Base-by-base conservation (phyloP, 2,888 invertebrate species). In the Rhyacophila evoluta region DNA sequence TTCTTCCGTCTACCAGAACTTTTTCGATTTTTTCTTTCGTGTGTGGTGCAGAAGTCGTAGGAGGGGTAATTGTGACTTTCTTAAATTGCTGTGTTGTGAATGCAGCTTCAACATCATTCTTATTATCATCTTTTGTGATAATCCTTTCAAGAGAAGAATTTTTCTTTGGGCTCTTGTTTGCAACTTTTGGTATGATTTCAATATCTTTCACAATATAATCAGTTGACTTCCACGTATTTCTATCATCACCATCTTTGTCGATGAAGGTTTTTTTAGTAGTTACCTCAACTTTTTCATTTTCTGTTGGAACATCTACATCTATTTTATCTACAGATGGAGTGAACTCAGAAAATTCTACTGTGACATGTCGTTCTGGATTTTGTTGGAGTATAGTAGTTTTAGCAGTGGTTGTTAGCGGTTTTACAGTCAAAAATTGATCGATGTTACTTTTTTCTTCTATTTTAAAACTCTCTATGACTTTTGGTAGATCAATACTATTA, bases 211-310 rank as follows among this genome's bases (percentile, higher is more conserved):
- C 70, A 15, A 81, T 79, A 37, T 78, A 72, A 71, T 82, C 82
- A 1, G 80, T 81, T 15, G 80, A 75, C 36, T 82, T 81, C 82
- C 82, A 82, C 15, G 33, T 79, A 37, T 70, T 81, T 71, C 77
- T 78, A 36, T 77, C 80, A 77, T 82, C 80, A 11, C 88, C 86
- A 3, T 89, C 89, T 77, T 87, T 87, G 80, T 90, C 90, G 8
- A 90, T 89, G 39, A 88, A 86, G 1, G 88, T 87, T 25, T 88
- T 84, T 12, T 86, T 86, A 12, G 88, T 88, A 0, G 88, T 88
- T 15, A 89, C 88, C 84, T 89, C 89, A 29, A 86, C 84, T 79
- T 78, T 83, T 77, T 75, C 75, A 75, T 68, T 84, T 73, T 83
- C 83, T 77, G 19, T 78, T 39, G 73, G 77, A 36, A 37, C 74